Conservation (phyloP, 1,140 invertebrate genomes). For the Muscidifurax raptorellus region DNA sequence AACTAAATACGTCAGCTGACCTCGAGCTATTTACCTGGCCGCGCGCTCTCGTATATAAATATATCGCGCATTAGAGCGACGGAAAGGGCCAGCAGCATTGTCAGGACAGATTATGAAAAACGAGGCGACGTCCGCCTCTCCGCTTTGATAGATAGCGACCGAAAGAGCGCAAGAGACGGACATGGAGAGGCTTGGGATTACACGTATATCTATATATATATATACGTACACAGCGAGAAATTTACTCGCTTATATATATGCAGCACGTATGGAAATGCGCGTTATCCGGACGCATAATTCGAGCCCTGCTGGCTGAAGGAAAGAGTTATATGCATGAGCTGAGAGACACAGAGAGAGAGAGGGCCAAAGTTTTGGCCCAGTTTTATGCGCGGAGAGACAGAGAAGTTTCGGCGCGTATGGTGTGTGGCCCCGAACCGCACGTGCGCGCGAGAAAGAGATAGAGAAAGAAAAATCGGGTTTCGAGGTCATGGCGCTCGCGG, state of each 20-base stretch:
- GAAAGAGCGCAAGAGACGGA: background rate
- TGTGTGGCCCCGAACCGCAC: no score
- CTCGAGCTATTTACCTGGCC: background rate
- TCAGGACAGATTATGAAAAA: constrained; percentile 31
- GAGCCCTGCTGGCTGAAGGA: background rate
- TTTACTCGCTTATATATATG: background rate
- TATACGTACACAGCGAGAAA: no score
- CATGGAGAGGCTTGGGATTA: no score
- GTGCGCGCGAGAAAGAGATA: no score
- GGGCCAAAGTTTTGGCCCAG: background rate
- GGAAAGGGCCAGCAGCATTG: background rate
- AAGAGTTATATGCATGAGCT: background rate
- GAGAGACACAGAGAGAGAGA: background rate
- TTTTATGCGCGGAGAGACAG: background rate
- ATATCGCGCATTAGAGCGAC: background rate
- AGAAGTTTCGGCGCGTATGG: background rate
- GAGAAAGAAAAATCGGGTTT: no score
- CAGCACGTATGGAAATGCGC: background rate
- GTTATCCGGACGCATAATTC: background rate
- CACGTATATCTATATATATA: no score
- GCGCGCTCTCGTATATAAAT: background rate
- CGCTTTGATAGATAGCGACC: constrained; percentile 17
- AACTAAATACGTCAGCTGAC: background rate
- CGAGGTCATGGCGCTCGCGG: no score
- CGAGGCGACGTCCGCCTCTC: background rate